Evolutionary conservation across 2,888 invertebrate species (phyloP).

Genomic region (Netelia virgata): DNA sequence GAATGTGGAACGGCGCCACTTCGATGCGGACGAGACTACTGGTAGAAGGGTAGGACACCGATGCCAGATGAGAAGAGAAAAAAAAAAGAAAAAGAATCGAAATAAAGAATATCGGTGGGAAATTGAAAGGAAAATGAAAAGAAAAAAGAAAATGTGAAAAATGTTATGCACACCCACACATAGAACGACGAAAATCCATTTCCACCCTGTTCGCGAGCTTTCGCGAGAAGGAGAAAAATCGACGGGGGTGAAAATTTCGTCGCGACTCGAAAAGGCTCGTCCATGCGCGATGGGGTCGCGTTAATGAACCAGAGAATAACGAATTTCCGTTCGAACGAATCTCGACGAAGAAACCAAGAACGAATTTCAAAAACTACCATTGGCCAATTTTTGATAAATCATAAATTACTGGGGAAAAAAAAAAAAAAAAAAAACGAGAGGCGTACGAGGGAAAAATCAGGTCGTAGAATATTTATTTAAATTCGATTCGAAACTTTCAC

Average conservation of each 20-base stretch:
- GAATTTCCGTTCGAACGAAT: slow-evolving; percentile 60
- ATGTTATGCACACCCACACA: not conserved
- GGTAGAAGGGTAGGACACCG: slow-evolving; percentile 37
- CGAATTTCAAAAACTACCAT: slow-evolving; percentile 11
- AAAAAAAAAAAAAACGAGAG: too few species aligned
- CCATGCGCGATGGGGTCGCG: slow-evolving; percentile 53
- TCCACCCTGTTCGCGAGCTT: slow-evolving; percentile 57
- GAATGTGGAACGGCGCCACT: slow-evolving; percentile 64
- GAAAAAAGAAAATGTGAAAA: not conserved
- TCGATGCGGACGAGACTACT: slow-evolving; percentile 46
- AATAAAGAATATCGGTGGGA: slow-evolving; percentile 49
- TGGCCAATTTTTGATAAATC: slow-evolving; percentile 63
- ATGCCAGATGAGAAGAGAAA: slow-evolving; percentile 33
- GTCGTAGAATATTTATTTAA: too few species aligned
- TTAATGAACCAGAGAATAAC: slow-evolving; percentile 70
- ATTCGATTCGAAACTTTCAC: too few species aligned
- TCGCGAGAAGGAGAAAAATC: slow-evolving; percentile 46
- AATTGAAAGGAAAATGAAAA: slow-evolving; percentile 27
- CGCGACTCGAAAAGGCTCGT: slow-evolving; percentile 63
- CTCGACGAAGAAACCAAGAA: not conserved
- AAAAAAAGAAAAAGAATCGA: slow-evolving; percentile 46
- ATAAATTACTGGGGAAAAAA: not conserved
- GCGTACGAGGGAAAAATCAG: too few species aligned
- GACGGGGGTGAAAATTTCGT: slow-evolving; percentile 15
- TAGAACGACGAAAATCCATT: not conserved